Evolutionary conservation across 1,140 invertebrate species (phyloP), one percentile per base, ranked within the genome.

Genomic region (Bradynema listronoti): DNA sequence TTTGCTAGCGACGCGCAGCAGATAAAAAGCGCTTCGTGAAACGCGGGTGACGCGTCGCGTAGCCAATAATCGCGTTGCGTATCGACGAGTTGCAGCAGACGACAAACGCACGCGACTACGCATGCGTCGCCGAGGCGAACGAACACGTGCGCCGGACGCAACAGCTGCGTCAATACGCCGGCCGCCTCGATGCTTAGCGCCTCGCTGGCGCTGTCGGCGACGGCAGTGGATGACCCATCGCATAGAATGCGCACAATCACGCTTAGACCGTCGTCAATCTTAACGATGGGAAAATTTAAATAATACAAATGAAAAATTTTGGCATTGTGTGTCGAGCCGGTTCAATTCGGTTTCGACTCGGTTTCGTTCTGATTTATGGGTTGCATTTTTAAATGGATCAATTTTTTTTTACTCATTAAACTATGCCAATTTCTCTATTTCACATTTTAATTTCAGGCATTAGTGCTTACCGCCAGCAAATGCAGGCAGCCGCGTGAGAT

Each of bases 241-340:
- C 60, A 65, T 14, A 62, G 11, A 19, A 62, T n/a, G 7, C 47
- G 63, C 19, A 62, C n/a, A n/a, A 62, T 25, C 16, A 65, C 9
- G 24, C 54, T 63, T 16, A 62, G 39, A 2, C 60, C 60, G n/a
- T n/a, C n/a, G 32, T 41, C 61, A 19, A 66, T 62, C 61, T 61
- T 19, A 4, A 50, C n/a, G n/a, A n/a, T n/a, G n/a, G n/a, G n/a
- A 50, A 27, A 4, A 9, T 4, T 43, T 4, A 43, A 3, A 43
- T 43, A 9, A 9, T 43, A 22, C 4, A 22, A 39, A 11, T 11
- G 19, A 39, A 39, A 19, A 39, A 11, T 39, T 39, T 39, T 19
- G 36, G 11, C 36, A 11, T 39, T 39, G 19, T 11, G 36, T 39
- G 36, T 19, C n/a, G n/a, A n/a, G n/a, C n/a, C n/a, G n/a, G n/a